A percentile compares a stretch with the other conserved stretches of the same genome.
These are phyloP conservation scores for Bombus vancouverensis DNA, from an alignment of 1,140 invertebrate species.

Conservation along the genomic window DNA sequence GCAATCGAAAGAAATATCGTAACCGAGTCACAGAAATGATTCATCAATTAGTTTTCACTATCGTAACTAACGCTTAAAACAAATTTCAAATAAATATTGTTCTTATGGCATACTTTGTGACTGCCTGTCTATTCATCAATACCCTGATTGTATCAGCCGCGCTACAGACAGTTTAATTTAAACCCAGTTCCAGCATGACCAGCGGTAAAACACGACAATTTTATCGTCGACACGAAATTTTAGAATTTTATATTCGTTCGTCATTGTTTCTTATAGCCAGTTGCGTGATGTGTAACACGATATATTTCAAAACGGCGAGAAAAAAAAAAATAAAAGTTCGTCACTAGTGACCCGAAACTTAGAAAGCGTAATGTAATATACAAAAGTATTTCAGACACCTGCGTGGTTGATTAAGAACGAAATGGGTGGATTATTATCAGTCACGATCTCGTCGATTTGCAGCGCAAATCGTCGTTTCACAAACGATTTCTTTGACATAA, in stretches of 20 bases:
- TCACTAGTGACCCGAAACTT: conserved; percentile 21
- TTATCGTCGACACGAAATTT: not conserved
- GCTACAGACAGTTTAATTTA: not conserved
- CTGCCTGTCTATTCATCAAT: not conserved
- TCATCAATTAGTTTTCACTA: not conserved
- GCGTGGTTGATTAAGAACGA: conserved; percentile 38
- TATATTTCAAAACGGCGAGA: not conserved
- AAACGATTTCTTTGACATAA: conserved; percentile 13
- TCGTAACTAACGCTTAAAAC: not conserved
- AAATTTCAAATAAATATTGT: not conserved
- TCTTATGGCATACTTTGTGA: not conserved
- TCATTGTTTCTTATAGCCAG: not conserved
- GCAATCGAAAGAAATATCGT: not conserved
- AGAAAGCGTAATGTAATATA: conserved; percentile 50
- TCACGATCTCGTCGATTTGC: conserved; percentile 10
- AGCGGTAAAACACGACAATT: not conserved
- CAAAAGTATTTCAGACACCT: conserved; percentile 10
- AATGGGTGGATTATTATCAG: conserved; percentile 9
- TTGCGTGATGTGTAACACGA: not conserved
- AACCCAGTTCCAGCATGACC: not conserved
- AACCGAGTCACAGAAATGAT: not conserved
- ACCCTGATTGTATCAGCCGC: not conserved
- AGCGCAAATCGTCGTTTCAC: conserved; percentile 16
- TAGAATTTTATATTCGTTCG: not conserved
- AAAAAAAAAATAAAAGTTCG: not conserved